Evolutionary conservation across 2,113 vertebrate genomes (phyloP), one percentile per base, ranked within the genome.

Genomic region (Lepisosteus oculatus): DNA sequence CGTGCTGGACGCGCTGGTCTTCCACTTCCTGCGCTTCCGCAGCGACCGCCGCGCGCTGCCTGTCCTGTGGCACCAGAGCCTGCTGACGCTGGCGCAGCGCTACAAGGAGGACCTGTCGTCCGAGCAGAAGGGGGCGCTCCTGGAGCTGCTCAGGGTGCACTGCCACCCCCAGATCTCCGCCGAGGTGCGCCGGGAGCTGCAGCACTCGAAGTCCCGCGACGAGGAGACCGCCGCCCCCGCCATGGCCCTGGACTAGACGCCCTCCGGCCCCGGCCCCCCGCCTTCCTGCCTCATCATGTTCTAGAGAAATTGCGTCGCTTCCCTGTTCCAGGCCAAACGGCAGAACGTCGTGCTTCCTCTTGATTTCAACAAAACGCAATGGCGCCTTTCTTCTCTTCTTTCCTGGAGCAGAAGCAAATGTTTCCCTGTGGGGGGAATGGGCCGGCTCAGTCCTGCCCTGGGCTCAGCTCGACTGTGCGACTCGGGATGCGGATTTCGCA

Each of bases 31-130:
- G 85, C 87, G 91, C 1, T 99, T 99, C 90, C 94, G 93, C 69
- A 77, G 61, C 0, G 97, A 99, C 42, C 89, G 85, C 72, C 93
- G 96, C 0, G 72, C 79, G 0, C 93, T 99, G 85, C 97, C 97
- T 0, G 96, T 99, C 75, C 91, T 99, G 72, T 99, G 97, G 97
- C 97, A 99, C 83, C 97, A 99, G 89, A 93, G 95, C 81, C 82
- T 99, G 11, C 93, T 99, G 79, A 94, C 95, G 8, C 57, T 99
- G 7, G 92, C 87, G 12, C 97, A 99, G 88, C 96, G 96, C 75
- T 99, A 98, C 86, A 98, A 97, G 78, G 95, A 97, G 1, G 97
- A 99, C 80, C 81, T 99, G 77, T 91, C 95, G 55, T 92, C 92
- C 0, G 97, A 99, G 55, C 97, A 99, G 91, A 98, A 97, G 74